Evolutionary conservation across 2,797 vertebrate genomes (phyloP).

Genomic region (Periophthalmus magnuspinnatus): DNA sequence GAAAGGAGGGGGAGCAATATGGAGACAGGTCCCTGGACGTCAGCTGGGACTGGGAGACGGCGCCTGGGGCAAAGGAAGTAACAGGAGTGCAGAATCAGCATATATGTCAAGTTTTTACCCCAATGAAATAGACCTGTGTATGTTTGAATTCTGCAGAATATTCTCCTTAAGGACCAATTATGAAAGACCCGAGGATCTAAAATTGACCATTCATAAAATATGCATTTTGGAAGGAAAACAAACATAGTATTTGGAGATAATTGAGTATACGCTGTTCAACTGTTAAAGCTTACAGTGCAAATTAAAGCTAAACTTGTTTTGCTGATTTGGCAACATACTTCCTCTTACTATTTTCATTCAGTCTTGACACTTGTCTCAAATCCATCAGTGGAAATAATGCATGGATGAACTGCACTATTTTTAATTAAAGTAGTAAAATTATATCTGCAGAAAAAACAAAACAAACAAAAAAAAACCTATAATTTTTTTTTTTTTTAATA

Average conservation of each 20-base stretch:
- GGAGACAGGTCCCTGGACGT: slow-evolving; percentile 30
- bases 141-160: background rate
- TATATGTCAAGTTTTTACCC: slow-evolving; percentile 16
- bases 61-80: slow-evolving; percentile 27
- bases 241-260: background rate
- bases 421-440: background rate
- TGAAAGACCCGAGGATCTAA: background rate
- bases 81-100: slow-evolving; percentile 41
- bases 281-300: background rate
- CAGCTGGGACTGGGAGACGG: slow-evolving; percentile 48
- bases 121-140: slow-evolving; percentile 11
- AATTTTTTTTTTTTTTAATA: too few species aligned
- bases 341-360: background rate
- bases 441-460: background rate
- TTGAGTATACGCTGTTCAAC: background rate
- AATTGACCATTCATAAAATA: too few species aligned
- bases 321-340: background rate
- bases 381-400: background rate
- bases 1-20: background rate
- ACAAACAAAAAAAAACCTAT: too few species aligned
- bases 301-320: background rate
- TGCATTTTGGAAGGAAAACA: background rate
- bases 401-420: background rate
- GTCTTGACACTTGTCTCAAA: background rate
- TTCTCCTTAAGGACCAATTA: slow-evolving; percentile 1